A percentile compares a stretch with the other conserved stretches of the same genome.
phyloP scores from a whole-genome alignment of 2,888 invertebrate species.

The Bibio marci region DNA sequence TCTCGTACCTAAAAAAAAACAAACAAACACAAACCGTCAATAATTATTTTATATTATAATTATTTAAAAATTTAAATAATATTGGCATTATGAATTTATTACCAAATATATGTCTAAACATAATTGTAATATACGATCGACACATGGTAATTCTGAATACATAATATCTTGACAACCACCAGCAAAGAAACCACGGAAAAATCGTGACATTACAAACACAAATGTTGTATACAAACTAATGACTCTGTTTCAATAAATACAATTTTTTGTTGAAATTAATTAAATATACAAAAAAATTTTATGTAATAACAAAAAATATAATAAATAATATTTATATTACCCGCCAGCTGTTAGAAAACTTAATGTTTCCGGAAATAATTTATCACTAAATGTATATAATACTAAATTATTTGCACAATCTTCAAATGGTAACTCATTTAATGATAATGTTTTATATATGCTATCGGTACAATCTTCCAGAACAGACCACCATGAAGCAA shows the following conservation, averaged over 20 bases:
- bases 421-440: conserved; percentile 20
- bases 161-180: conserved; percentile 81
- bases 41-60: neutral
- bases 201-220: conserved; percentile 81
- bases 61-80: too few species aligned
- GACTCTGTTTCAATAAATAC: too few species aligned
- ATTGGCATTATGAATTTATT: too few species aligned
- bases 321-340: too few species aligned
- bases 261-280: too few species aligned
- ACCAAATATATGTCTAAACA: conserved; percentile 70
- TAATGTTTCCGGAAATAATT: conserved; percentile 82
- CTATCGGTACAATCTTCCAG: conserved; percentile 1
- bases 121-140: conserved; percentile 65
- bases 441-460: neutral
- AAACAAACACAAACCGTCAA: neutral
- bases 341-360: conserved; percentile 86
- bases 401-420: conserved; percentile 29
- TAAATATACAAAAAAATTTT: too few species aligned
- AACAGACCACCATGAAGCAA: neutral
- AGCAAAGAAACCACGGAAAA: conserved; percentile 72
- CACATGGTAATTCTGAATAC: conserved; percentile 77
- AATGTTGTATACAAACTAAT: conserved; percentile 91
- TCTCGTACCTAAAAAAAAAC: conserved; percentile 52
- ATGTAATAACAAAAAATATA: too few species aligned
- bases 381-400: conserved; percentile 88